Conservation (phyloP, 2,113 vertebrate species). For the Rhodinocichla rosea region DNA sequence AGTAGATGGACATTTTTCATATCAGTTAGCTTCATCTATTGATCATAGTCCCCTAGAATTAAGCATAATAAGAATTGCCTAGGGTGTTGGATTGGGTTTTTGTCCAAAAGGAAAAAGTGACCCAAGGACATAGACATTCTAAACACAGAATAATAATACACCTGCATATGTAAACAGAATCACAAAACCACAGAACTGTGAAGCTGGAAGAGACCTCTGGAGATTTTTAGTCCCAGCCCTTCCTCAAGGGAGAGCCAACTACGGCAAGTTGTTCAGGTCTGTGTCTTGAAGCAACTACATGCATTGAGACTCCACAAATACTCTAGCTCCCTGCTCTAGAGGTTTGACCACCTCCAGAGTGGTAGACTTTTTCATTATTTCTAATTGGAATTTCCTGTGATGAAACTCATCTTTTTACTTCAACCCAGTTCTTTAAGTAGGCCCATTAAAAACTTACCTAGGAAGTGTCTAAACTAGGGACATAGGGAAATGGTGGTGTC, state of each 20-base stretch:
- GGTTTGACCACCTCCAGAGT: background rate
- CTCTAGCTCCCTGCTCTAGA: background rate
- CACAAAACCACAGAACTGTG: background rate
- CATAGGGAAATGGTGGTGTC: fast-evolving
- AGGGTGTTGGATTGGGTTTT: fast-evolving
- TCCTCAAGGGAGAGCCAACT: background rate
- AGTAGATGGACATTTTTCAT: background rate
- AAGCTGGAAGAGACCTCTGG: background rate
- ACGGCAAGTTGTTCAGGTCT: background rate
- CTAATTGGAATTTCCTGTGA: background rate
- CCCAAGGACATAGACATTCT: background rate
- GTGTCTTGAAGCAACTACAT: background rate
- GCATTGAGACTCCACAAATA: background rate
- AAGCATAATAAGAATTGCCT: background rate
- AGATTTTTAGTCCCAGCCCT: background rate
- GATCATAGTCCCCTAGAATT: background rate
- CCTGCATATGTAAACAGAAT: background rate
- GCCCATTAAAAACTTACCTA: background rate
- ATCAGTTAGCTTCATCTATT: background rate
- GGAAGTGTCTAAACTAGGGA: background rate
- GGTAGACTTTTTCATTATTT: background rate
- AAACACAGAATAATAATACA: background rate
- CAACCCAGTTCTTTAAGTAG: background rate
- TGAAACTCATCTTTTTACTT: background rate
- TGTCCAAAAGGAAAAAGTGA: background rate